Evolutionary conservation across 2,113 vertebrate species (phyloP), one percentile per base, ranked within the genome.

Genomic region (Tetrax tetrax): DNA sequence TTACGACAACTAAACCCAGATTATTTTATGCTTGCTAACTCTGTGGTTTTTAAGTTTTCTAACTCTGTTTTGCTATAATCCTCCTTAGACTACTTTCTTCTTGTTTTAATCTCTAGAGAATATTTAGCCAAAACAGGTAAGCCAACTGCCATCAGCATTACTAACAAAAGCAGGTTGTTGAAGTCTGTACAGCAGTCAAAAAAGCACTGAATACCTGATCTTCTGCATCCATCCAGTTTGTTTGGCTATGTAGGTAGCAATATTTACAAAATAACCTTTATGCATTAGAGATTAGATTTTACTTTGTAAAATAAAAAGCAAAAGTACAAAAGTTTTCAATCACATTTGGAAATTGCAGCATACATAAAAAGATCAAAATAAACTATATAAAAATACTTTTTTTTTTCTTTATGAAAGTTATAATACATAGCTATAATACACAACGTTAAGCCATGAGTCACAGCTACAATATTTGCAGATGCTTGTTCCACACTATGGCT

Each of bases 361-460:
- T 69, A 89, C 88, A 93, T 94, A 91, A 91, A 95, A 96, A 95
- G 35, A 83, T 84, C 41, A 75, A 80, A 69, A 91, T 75, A 9
- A 88, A 95, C 85, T 87, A 93, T 79, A 92, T 61, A 98, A 98
- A 98, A 98, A 98, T 95, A 97, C 90, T 37, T 57, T 61, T 70
- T 70, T 70, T 89, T 91, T 96, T 76, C 71, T 66, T 88, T 96
- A 94, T 69, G 95, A 97, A 96, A 94, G 75, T 94, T 89, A 90
- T 93, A 75, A 85, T 84, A 94, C 81, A 94, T 56, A 72, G 38
- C 43, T 94, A 89, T 77, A 93, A 86, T 84, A 94, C 71, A 94
- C 24, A 77, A 78, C 47, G 41, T 81, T 90, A 87, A 83, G 24
- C 61, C 53, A 51, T 69, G 65, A 41, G 61, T 93, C 83, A 86